These are phyloP conservation scores for Apostichopus parvimensis DNA, from an alignment of 35 echinoderm and acorn worm genomes.

Conservation along the genomic window DNA sequence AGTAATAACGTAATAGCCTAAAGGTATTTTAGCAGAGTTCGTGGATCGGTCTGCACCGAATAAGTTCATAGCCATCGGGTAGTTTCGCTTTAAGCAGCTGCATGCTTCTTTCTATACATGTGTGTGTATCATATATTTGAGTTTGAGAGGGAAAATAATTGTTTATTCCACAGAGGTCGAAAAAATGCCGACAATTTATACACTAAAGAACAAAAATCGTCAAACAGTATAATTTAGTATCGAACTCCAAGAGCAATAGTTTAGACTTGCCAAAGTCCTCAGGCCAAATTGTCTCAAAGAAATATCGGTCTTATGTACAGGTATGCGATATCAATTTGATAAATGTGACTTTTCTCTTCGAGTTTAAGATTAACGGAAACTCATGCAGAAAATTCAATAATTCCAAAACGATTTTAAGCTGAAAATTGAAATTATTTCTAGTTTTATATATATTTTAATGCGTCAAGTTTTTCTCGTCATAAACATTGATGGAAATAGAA, in stretches of 20 bases:
- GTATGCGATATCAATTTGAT: too few relatives aligned
- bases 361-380: too few relatives aligned
- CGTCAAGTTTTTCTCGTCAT: too few relatives aligned
- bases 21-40: not conserved
- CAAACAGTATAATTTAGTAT: not conserved
- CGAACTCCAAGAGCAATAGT: not conserved
- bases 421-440: too few relatives aligned
- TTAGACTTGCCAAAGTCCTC: not conserved
- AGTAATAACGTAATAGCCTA: not conserved
- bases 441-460: too few relatives aligned
- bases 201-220: not conserved
- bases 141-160: not conserved
- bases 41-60: not conserved
- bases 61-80: not conserved
- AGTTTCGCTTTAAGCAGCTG: slow-evolving; percentile 8
- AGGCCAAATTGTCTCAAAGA: not conserved
- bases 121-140: not conserved
- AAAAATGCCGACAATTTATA: not conserved
- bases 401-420: too few relatives aligned
- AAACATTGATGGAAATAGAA: too few relatives aligned
- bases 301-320: too few relatives aligned
- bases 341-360: too few relatives aligned
- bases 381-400: too few relatives aligned
- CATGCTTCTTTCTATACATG: not conserved
- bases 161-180: not conserved